These are phyloP conservation scores for Zonitis immaculata DNA, from an alignment of 2,888 invertebrate genomes.

Conservation along the genomic window DNA sequence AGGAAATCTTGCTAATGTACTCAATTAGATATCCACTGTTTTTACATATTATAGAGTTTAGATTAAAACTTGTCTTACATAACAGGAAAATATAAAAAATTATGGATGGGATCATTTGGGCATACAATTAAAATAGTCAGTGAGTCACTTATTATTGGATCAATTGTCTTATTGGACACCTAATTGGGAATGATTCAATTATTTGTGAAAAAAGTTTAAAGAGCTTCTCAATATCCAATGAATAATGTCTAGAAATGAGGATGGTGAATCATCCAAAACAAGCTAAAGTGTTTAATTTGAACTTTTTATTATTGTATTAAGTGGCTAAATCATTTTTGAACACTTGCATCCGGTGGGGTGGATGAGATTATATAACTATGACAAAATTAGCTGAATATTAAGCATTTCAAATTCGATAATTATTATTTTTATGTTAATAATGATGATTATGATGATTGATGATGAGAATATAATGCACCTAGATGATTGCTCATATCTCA, in stretches of 20 bases:
- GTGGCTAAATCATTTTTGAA: constrained; percentile 1
- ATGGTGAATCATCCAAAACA: constrained; percentile 15
- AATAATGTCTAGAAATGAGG: not conserved
- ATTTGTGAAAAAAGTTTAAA: not conserved
- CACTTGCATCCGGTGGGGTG: constrained; percentile 5
- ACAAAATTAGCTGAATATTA: constrained; percentile 6
- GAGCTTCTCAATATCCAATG: not conserved
- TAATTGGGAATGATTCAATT: no score
- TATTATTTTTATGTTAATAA: not conserved
- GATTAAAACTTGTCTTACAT: not conserved
- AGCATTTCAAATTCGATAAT: constrained; percentile 9
- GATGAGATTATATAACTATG: constrained; percentile 2
- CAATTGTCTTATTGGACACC: not conserved
- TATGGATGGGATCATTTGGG: not conserved
- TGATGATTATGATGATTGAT: not conserved
- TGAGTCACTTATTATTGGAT: not conserved
- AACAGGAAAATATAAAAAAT: not conserved
- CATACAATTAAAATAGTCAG: no score
- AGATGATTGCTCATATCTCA: not conserved
- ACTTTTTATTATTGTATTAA: constrained; percentile 17
- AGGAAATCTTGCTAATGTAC: no score
- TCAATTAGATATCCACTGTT: no score
- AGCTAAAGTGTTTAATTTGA: constrained; percentile 9
- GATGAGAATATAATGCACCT: not conserved
- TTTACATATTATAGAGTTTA: not conserved